Evolutionary conservation across 2,113 vertebrate genomes (phyloP), one percentile per base, ranked within the genome.

Genomic region (Petrocephalus zakoni): DNA sequence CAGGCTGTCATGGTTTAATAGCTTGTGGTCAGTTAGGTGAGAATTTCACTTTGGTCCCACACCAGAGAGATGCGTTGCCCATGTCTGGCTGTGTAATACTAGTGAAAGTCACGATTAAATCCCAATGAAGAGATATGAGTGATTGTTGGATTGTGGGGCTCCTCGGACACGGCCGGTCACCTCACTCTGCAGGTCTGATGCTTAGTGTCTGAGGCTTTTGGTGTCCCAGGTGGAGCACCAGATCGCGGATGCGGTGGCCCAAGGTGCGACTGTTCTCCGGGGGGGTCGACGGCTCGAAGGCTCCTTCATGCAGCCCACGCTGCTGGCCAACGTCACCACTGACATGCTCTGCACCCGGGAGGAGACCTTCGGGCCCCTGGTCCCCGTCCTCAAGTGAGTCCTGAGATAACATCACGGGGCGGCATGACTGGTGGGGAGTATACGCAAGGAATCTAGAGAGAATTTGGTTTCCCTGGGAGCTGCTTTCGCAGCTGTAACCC

Each of bases 311-410:
- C 95, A 99, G 94, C 98, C 98, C 46, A 99, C 98, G 0, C 94
- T 99, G 86, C 96, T 99, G 72, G 93, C 95, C 52, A 95, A 94
- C 0, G 97, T 99, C 92, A 97, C 96, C 89, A 90, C 89, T 6
- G 93, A 96, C 88, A 99, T 99, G 98, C 91, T 99, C 5, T 99
- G 98, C 89, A 95, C 94, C 0, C 93, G 87, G 1, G 97, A 99
- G 89, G 98, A 99, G 86, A 99, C 97, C 0, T 99, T 99, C 15
- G 98, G 98, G 21, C 98, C 98, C 0, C 95, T 99, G 89, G 94
- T 97, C 11, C 98, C 98, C 0, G 96, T 99, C 88, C 94, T 99
- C 94, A 97, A 96, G 98, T 98, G 92, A 92, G 96, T 88, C 29
- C 25, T 72, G 29, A 72, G 29, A 72, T 34, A 61, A 61, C 22